A percentile compares a stretch with the other conserved stretches of the same genome.
These are phyloP conservation scores for Callimorpha dominula DNA, from an alignment of 2,888 invertebrate genomes.

Conservation along the genomic window DNA sequence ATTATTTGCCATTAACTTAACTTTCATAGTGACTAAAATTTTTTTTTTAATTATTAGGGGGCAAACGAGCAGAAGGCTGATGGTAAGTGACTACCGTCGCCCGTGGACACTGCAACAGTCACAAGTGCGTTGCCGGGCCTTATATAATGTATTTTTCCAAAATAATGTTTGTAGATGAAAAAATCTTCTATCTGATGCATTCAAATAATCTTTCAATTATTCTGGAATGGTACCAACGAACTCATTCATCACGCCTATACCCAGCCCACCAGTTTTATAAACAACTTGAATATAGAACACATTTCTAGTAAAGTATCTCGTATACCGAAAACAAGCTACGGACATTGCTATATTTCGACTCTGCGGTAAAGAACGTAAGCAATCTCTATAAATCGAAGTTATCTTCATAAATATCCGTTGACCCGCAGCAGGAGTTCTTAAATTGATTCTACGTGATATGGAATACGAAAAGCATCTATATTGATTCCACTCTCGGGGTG, in stretches of 20 bases:
- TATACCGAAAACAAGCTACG: constrained; percentile 31
- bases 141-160: too few species aligned
- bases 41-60: too few species aligned
- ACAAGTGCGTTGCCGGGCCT: too few species aligned
- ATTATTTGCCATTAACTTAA: too few species aligned
- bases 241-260: background rate
- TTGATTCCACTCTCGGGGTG: constrained; percentile 61
- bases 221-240: background rate
- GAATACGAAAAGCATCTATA: constrained; percentile 69
- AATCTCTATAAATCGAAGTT: constrained; percentile 77
- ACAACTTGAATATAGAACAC: constrained; percentile 2
- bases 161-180: too few species aligned
- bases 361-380: constrained; percentile 61
- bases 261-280: background rate
- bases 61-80: too few species aligned
- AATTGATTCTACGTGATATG: constrained; percentile 83
- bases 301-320: constrained; percentile 24
- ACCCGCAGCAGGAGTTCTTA: constrained; percentile 81
- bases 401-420: constrained; percentile 80
- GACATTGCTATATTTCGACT: constrained; percentile 37
- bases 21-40: too few species aligned
- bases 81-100: too few species aligned
- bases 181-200: background rate
- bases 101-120: too few species aligned
- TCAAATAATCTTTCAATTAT: background rate